phyloP scores from a whole-genome alignment of 2,888 invertebrate species.

The Hedychridium roseum region DNA sequence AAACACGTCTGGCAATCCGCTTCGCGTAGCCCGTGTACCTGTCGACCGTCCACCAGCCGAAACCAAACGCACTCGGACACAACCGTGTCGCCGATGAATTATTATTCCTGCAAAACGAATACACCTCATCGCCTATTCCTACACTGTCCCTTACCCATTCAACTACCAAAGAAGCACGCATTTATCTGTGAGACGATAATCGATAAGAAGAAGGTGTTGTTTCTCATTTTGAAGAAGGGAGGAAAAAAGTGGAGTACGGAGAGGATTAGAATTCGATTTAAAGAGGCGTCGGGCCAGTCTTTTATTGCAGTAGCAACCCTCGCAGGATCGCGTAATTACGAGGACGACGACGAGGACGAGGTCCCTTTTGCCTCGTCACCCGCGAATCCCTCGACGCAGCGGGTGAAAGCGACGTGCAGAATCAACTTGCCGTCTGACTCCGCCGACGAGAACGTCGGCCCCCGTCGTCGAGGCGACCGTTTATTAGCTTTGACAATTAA shows the following conservation, averaged over 20 bases:
- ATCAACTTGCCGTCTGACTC: neutral
- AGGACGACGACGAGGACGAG: too few species aligned
- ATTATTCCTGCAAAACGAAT: constrained; percentile 35
- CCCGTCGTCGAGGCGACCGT: neutral
- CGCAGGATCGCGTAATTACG: constrained; percentile 27
- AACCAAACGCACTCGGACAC: constrained; percentile 1
- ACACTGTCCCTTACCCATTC: too few species aligned
- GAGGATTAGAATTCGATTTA: too few species aligned
- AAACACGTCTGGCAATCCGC: constrained; percentile 29
- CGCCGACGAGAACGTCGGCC: too few species aligned
- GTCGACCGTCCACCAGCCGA: neutral
- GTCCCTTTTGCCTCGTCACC: constrained; percentile 16
- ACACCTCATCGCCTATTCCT: constrained; percentile 22
- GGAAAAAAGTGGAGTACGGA: too few species aligned
- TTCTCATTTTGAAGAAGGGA: too few species aligned
- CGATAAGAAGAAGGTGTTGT: too few species aligned
- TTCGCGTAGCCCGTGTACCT: neutral
- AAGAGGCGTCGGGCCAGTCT: too few species aligned
- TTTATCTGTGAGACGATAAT: too few species aligned
- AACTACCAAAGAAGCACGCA: too few species aligned
- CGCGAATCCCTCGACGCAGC: constrained; percentile 16
- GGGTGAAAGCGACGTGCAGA: constrained; percentile 2
- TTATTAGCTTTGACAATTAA: constrained; percentile 20
- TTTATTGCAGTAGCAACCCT: too few species aligned
- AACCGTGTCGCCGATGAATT: constrained; percentile 33